Percentiles rank a stretch among this genome's conserved stretches.
phyloP scores from a whole-genome alignment of 2,797 vertebrate species.

The Spinus olivaceus region DNA sequence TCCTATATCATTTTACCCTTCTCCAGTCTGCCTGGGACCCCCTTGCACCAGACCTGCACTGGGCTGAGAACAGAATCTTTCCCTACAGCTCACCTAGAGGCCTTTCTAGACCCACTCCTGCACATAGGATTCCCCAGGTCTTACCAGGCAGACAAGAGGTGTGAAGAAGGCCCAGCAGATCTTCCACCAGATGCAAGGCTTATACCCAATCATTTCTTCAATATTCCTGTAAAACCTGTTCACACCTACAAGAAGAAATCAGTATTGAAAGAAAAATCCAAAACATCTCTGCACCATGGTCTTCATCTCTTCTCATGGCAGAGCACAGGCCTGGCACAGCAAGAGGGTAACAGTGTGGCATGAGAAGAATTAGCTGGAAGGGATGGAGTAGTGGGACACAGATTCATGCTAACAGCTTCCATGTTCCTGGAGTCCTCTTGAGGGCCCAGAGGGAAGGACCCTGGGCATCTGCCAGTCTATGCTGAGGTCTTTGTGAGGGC shows the following conservation, averaged over 20 bases:
- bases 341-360: background rate
- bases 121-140: background rate
- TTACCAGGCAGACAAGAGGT: constrained; percentile 88
- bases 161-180: constrained; percentile 89
- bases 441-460: background rate
- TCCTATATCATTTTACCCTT: background rate
- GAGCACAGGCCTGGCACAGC: background rate
- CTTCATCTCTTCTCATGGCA: background rate
- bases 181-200: constrained; percentile 89
- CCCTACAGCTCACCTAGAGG: background rate
- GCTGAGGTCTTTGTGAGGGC: background rate
- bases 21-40: background rate
- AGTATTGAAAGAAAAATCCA: background rate
- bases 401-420: background rate
- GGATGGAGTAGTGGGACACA: background rate
- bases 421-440: background rate
- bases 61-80: background rate
- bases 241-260: constrained; percentile 76
- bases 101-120: background rate
- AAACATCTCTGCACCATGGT: background rate
- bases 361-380: background rate
- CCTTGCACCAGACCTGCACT: background rate
- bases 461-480: background rate
- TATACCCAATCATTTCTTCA: constrained; percentile 92
- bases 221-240: constrained; percentile 89